phyloP scores from a whole-genome alignment of 2,113 vertebrate genomes.

The Acanthisitta chloris region DNA sequence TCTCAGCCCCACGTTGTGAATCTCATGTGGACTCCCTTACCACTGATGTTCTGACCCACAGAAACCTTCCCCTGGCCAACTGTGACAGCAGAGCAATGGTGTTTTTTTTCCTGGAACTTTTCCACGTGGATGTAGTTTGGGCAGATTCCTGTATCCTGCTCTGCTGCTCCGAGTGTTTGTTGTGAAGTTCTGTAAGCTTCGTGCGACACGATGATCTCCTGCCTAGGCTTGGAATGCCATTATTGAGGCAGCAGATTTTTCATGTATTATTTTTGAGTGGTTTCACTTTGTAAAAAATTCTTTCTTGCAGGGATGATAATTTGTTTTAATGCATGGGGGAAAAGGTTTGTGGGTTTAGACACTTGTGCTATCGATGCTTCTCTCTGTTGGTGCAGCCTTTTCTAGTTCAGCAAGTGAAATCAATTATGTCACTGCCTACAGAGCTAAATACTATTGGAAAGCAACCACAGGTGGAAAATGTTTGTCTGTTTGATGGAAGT shows the following conservation, averaged over 20 bases:
- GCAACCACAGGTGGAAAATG: background rate
- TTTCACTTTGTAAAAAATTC: background rate
- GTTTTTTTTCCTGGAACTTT: background rate
- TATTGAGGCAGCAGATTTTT: background rate
- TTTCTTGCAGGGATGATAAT: background rate
- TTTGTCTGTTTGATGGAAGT: background rate
- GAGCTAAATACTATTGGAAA: background rate
- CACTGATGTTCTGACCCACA: background rate
- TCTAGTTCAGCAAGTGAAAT: background rate
- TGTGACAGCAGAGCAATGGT: background rate
- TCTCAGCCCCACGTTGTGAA: background rate
- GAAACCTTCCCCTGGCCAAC: background rate
- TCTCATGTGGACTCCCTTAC: background rate
- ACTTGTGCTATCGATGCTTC: background rate
- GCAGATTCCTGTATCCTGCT: background rate
- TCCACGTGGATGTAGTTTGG: fast-evolving
- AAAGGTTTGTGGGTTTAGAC: background rate
- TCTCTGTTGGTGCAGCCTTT: background rate
- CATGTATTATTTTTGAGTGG: background rate
- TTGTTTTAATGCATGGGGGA: background rate
- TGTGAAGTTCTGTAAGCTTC: background rate
- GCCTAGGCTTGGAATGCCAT: background rate
- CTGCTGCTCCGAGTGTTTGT: background rate
- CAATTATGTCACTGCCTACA: background rate
- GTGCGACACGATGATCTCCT: fast-evolving